Evolutionary conservation across 2,888 invertebrate species (phyloP), one percentile per base, ranked within the genome.

Genomic region (Lycaena phlaeas): DNA sequence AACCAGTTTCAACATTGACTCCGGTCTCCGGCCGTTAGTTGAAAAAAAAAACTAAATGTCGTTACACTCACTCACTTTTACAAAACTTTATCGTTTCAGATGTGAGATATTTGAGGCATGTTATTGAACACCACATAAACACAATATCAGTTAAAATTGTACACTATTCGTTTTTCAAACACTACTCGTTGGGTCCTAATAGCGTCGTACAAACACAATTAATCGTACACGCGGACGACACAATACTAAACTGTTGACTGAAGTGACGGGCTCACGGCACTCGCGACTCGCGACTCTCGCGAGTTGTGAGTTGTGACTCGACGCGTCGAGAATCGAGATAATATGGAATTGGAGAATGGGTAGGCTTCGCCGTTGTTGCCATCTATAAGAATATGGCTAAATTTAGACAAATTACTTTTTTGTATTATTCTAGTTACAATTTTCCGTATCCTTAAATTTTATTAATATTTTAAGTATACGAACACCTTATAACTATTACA

Each of bases 11-110:
- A 82, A 68, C 82, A 82, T 82, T 64, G 31, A 42, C 22, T 34
- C 34, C 12, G 12, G 11, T 5, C 9, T n/a, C n/a, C n/a, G n/a
- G n/a, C n/a, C n/a, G n/a, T n/a, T n/a, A n/a, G 34, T 7, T 7
- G 10, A 22, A 34, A 22, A 34, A 34, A 14, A 9, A 29, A 14
- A 29, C 4, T 6, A 34, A 22, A 34, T 18, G 34, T 34, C 34
- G 22, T 11, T 34, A 73, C 76, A 76, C 72, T 75, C 81, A 79
- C 78, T 72, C 79, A 81, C 79, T 81, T 79, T 76, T 78, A 77
- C 73, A 69, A 67, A 76, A 75, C 12, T 22, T 12, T 34, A 22
- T 34, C 18, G 18, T 18, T 34, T 34, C 18, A 34, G 34, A 34
- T 34, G 34, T 22, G 14, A 34, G 34, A 12, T 18, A 22, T 11